Percentiles rank a stretch among this genome's conserved stretches.
Evolutionary conservation across 1,140 invertebrate genomes (phyloP).

Genomic region (Diprion similis): DNA sequence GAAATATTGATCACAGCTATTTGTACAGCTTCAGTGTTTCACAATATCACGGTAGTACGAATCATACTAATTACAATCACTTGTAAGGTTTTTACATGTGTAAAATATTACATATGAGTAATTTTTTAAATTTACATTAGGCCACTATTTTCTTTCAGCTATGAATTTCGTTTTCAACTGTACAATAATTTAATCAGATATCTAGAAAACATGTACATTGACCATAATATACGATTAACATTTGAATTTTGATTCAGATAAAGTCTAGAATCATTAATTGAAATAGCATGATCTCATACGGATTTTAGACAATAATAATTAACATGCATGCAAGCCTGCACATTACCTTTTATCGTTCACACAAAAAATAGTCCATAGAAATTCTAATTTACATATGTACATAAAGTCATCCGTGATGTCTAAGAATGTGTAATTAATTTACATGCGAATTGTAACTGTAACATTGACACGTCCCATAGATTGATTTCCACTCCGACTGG

Average conservation of each 20-base stretch:
- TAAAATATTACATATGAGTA: not conserved
- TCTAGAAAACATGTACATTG: not conserved
- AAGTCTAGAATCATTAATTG: conserved; percentile 26
- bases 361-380: conserved; percentile 3
- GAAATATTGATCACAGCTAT: not conserved
- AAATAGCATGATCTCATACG: conserved; percentile 56
- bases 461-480: not conserved
- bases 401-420: too few relatives aligned
- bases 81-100: not conserved
- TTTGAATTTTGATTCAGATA: conserved; percentile 25
- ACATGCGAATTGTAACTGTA: too few relatives aligned
- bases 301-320: conserved; percentile 38
- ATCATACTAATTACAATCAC: not conserved
- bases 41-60: not conserved
- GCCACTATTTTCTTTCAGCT: not conserved
- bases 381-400: not conserved
- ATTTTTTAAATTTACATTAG: not conserved
- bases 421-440: too few relatives aligned
- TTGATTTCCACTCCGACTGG: not conserved
- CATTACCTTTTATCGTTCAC: conserved; percentile 14
- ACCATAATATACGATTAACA: not conserved
- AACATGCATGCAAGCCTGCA: conserved; percentile 36
- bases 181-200: not conserved
- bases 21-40: conserved; percentile 7
- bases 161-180: not conserved